Conservation (phyloP, 1,140 invertebrate genomes). For the Amphibalanus amphitrite region DNA sequence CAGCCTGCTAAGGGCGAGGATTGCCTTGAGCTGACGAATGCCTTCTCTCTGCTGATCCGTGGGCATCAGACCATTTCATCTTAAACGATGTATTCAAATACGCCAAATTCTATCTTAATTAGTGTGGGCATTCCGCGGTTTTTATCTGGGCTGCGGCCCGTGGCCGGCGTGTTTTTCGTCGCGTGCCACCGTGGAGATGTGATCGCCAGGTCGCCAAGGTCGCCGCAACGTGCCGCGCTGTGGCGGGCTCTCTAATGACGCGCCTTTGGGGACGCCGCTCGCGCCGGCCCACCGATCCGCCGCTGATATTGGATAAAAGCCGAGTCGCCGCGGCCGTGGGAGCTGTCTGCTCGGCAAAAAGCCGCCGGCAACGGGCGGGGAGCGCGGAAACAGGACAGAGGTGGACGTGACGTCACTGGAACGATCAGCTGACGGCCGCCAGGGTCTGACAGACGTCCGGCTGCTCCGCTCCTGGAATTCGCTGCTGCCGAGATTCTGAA, state of each 20-base stretch:
- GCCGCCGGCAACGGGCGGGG: too few species aligned
- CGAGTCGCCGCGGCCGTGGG: too few species aligned
- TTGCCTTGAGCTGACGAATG: conserved; percentile 14
- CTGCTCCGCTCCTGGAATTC: too few species aligned
- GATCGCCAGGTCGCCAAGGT: not conserved
- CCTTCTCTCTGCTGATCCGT: conserved; percentile 8
- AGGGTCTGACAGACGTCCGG: too few species aligned
- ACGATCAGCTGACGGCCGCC: too few species aligned
- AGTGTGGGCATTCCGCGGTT: not conserved
- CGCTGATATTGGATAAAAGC: not conserved
- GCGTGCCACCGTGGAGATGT: not conserved
- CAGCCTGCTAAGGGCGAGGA: conserved; percentile 12
- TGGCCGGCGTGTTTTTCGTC: not conserved
- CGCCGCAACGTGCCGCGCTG: not conserved
- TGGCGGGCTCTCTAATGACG: not conserved
- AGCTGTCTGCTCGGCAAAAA: not conserved
- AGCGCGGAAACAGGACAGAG: too few species aligned
- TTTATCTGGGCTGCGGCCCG: not conserved
- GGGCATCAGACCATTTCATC: not conserved
- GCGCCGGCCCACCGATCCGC: not conserved
- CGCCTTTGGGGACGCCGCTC: not conserved
- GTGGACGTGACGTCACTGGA: too few species aligned
- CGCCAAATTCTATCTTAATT: not conserved
- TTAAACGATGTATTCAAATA: not conserved
- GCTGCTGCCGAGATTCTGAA: too few species aligned